Evolutionary conservation across 2,797 vertebrate genomes (phyloP).

Genomic region (Neosilurus hyrtlii): DNA sequence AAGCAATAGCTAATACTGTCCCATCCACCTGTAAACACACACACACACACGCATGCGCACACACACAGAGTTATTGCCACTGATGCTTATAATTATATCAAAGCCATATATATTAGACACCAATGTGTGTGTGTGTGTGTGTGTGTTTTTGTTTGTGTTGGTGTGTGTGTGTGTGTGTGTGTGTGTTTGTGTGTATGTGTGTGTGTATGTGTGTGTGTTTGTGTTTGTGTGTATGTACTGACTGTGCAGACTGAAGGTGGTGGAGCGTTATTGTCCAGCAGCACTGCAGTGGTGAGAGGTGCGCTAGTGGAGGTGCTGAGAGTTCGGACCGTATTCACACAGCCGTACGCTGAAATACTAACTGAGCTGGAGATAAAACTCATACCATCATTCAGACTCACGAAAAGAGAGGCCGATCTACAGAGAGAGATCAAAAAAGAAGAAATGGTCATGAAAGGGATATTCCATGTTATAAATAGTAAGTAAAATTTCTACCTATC

Average conservation of each 20-base stretch:
- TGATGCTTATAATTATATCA: background rate
- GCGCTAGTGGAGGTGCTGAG: slow-evolving; percentile 29
- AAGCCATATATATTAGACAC: background rate
- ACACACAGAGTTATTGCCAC: background rate
- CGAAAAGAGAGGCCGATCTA: slow-evolving; percentile 91
- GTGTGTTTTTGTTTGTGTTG: background rate
- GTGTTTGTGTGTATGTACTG: slow-evolving; percentile 32
- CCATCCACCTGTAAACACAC: slow-evolving; percentile 82
- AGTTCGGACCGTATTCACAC: slow-evolving; percentile 77
- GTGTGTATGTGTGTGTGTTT: background rate
- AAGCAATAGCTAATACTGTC: slow-evolving; percentile 86
- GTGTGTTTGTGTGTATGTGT: background rate
- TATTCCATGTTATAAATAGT: background rate
- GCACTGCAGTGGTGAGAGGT: slow-evolving; percentile 13
- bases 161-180: slow-evolving; percentile 2
- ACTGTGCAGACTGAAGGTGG: slow-evolving; percentile 50
- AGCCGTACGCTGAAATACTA: slow-evolving; percentile 89
- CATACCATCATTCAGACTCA: slow-evolving; percentile 98
- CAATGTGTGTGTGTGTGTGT: background rate
- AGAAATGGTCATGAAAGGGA: background rate
- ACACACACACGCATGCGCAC: slow-evolving; percentile 22
- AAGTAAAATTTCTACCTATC: no score
- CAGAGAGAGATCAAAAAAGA: slow-evolving; percentile 7
- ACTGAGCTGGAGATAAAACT: slow-evolving; percentile 98
- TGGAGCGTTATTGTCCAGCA: slow-evolving; percentile 34